Conservation (phyloP, 2,113 vertebrate species). For the Syngnathoides biaculeatus region DNA sequence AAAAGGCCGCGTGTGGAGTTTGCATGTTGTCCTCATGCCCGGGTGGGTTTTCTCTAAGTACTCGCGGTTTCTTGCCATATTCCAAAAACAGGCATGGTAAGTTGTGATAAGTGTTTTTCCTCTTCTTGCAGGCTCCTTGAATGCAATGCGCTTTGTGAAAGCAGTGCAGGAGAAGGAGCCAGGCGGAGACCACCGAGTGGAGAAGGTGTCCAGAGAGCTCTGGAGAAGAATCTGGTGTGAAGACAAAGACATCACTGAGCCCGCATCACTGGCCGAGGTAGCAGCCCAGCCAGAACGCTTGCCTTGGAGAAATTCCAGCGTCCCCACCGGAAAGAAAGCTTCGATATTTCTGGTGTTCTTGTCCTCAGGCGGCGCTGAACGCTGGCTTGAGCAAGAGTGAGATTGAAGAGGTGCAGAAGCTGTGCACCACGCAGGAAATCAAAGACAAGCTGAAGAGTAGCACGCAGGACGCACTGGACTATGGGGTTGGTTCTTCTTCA, state of each 20-base stretch:
- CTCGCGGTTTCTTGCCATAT: too few relatives aligned
- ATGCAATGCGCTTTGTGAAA: constrained; percentile 81
- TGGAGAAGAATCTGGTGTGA: constrained; percentile 82
- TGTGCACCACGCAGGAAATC: constrained; percentile 69
- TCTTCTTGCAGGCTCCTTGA: constrained; percentile 69
- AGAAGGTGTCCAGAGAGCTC: constrained; percentile 79
- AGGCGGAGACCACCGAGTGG: constrained; percentile 56
- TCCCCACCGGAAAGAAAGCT: neutral
- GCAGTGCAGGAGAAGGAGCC: constrained; percentile 66
- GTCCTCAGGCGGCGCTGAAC: constrained; percentile 74
- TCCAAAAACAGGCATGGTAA: too few relatives aligned
- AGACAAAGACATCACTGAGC: constrained; percentile 80
- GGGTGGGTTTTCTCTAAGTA: too few relatives aligned
- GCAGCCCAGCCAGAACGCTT: neutral
- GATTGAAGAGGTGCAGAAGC: constrained; percentile 65
- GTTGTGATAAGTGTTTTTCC: neutral
- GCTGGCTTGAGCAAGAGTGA: constrained; percentile 77
- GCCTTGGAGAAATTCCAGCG: neutral
- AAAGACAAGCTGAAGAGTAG: constrained; percentile 79
- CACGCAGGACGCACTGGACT: constrained; percentile 76
- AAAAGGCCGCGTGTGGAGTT: too few relatives aligned
- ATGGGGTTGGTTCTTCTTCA: constrained; percentile 73
- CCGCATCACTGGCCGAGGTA: constrained; percentile 70
- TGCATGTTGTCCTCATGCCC: too few relatives aligned
- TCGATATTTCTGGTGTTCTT: neutral